A percentile compares a stretch with the other conserved stretches of the same genome.
These are phyloP conservation scores for Echinarachnius parma DNA, from an alignment of 53 echinoderm and acorn worm genomes.

Conservation along the genomic window DNA sequence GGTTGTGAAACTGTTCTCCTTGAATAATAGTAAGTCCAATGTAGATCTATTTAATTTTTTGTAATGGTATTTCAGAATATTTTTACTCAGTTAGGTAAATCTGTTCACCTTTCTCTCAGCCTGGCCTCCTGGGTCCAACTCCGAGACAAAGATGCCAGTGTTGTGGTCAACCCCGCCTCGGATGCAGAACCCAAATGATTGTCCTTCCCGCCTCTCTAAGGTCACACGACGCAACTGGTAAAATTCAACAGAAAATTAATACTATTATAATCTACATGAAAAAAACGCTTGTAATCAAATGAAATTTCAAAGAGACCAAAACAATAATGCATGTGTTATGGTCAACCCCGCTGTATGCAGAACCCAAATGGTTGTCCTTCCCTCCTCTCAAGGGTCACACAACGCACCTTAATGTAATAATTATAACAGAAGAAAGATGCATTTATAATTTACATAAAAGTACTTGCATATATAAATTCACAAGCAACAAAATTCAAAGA, in stretches of 20 bases:
- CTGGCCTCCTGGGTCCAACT: slow-evolving; percentile 84
- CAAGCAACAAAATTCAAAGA: too few species aligned
- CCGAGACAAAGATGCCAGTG: slow-evolving; percentile 90
- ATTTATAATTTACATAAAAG: background rate
- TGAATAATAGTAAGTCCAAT: too few species aligned
- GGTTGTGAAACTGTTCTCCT: too few species aligned
- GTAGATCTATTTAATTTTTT: too few species aligned
- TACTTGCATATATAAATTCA: too few species aligned
- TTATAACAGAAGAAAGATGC: background rate
- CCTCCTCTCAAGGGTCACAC: slow-evolving; percentile 68
- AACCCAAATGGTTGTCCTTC: slow-evolving; percentile 78
- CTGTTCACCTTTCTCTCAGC: slow-evolving; percentile 78
- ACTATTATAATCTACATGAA: background rate
- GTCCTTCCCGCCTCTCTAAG: slow-evolving; percentile 56
- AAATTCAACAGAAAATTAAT: slow-evolving; percentile 1
- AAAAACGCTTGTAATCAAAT: too few species aligned
- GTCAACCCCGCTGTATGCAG: slow-evolving; percentile 88
- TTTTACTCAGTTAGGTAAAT: too few species aligned
- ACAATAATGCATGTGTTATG: slow-evolving; percentile 86
- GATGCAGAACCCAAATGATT: slow-evolving; percentile 87
- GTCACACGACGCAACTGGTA: slow-evolving; percentile 68
- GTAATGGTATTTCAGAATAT: too few species aligned
- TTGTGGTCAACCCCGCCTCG: slow-evolving; percentile 89
- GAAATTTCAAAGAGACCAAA: too few species aligned
- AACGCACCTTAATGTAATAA: slow-evolving; percentile 54